phyloP scores from a whole-genome alignment of 2,113 vertebrate genomes.

The Poeciliopsis occidentalis region DNA sequence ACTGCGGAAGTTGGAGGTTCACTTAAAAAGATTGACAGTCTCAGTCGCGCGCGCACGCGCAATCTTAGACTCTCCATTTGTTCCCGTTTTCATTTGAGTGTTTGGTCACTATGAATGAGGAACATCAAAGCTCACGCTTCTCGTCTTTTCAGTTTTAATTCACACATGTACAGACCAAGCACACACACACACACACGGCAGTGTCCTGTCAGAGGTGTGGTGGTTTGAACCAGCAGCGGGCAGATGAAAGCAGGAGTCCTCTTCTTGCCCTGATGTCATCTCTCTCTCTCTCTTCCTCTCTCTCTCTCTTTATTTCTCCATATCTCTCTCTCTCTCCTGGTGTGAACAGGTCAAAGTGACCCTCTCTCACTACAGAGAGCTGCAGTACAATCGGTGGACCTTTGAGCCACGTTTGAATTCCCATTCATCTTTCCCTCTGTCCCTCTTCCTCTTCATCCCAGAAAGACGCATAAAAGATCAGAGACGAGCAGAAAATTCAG shows the following conservation, averaged over 20 bases:
- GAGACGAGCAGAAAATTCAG: conserved; percentile 45
- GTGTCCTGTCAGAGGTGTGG: conserved; percentile 58
- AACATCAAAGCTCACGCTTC: conserved; percentile 77
- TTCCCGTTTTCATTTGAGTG: conserved; percentile 69
- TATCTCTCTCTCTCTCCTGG: conserved; percentile 34
- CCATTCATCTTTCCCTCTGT: conserved; percentile 67
- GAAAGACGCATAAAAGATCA: conserved; percentile 68
- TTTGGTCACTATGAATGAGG: conserved; percentile 71
- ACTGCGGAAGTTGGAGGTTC: conserved; percentile 51
- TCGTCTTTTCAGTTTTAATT: conserved; percentile 70
- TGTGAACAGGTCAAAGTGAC: conserved; percentile 66
- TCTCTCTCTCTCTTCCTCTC: conserved; percentile 35
- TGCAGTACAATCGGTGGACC: conserved; percentile 70
- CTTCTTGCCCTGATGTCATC: conserved; percentile 48
- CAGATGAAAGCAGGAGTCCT: conserved; percentile 67
- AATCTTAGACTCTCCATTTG: conserved; percentile 54
- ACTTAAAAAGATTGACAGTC: conserved; percentile 76
- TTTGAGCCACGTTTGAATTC: conserved; percentile 73
- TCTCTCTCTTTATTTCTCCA: conserved; percentile 1
- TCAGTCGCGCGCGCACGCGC: neutral
- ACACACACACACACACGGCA: neutral
- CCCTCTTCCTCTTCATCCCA: conserved; percentile 47
- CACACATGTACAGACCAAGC: conserved; percentile 29
- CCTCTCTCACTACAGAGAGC: conserved; percentile 69
- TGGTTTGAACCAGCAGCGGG: conserved; percentile 61